Evolutionary conservation across 1,140 invertebrate species (phyloP).

Genomic region (Tetraneura akinire): DNA sequence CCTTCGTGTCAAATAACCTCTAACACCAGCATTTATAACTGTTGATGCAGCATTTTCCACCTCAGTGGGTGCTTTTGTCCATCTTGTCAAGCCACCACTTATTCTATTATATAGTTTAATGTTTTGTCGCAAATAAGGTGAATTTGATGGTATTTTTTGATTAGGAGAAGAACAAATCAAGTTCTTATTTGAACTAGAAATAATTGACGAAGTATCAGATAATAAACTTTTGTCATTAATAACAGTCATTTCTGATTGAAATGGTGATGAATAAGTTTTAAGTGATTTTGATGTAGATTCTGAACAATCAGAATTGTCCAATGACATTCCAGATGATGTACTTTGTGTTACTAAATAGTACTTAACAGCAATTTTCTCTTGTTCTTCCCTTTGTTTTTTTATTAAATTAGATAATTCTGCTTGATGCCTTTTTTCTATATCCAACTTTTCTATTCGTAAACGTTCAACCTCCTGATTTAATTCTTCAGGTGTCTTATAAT

Average conservation of each 20-base stretch:
- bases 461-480: constrained; percentile 19
- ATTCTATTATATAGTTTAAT: constrained; percentile 42
- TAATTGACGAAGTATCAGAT: constrained; percentile 40
- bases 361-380: constrained; percentile 32
- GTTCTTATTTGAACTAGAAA: constrained; percentile 30
- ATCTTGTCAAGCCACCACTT: background rate
- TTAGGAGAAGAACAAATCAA: constrained; percentile 18
- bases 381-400: constrained; percentile 46
- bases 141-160: background rate
- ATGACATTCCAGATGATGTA: constrained; percentile 29
- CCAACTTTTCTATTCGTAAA: constrained; percentile 22
- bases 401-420: constrained; percentile 42
- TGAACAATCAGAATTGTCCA: constrained; percentile 25
- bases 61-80: constrained; percentile 38
- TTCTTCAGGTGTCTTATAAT: constrained; percentile 37
- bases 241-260: constrained; percentile 10
- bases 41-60: constrained; percentile 48
- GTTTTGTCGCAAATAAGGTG: constrained; percentile 29
- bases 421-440: constrained; percentile 41
- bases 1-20: constrained; percentile 52
- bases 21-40: constrained; percentile 49
- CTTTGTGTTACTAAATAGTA: constrained; percentile 31
- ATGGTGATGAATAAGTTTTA: background rate
- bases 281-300: constrained; percentile 3
- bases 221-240: constrained; percentile 39